Evolutionary conservation across 2,113 vertebrate species (phyloP).

Genomic region (Orientallactaga bullata): DNA sequence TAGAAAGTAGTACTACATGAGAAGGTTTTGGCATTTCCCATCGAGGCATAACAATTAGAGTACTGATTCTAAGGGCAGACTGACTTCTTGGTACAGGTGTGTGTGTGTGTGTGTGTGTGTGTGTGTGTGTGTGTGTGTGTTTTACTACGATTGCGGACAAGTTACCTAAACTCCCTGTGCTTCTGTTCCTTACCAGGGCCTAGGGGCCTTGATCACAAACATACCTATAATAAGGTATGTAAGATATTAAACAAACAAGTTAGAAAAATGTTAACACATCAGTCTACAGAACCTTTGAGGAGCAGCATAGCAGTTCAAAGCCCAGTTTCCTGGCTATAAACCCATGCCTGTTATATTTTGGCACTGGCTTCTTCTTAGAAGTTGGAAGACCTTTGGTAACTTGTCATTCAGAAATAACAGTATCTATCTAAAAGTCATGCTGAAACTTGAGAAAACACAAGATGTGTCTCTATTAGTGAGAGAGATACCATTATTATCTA

Average conservation of each 20-base stretch:
- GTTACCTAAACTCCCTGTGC: background rate
- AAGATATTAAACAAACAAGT: background rate
- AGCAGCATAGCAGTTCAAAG: background rate
- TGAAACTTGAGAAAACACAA: background rate
- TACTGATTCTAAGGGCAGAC: background rate
- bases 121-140: background rate
- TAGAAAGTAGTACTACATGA: background rate
- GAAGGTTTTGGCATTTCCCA: background rate
- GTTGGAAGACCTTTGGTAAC: rapidly evolving
- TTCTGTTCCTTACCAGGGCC: background rate
- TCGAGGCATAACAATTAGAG: background rate
- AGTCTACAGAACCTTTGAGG: background rate
- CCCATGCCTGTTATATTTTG: rapidly evolving
- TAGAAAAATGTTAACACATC: background rate
- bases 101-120: background rate
- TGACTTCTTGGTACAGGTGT: background rate
- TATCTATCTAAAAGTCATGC: background rate
- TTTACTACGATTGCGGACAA: background rate
- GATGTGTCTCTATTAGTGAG: background rate
- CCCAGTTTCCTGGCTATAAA: background rate
- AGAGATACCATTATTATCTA: background rate
- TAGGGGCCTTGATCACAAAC: background rate
- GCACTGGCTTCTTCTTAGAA: background rate
- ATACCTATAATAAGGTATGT: background rate
- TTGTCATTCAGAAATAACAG: background rate